These are phyloP conservation scores for Pipistrellus pygmaeus DNA, from an alignment of 2,797 vertebrate species.

Conservation along the genomic window DNA sequence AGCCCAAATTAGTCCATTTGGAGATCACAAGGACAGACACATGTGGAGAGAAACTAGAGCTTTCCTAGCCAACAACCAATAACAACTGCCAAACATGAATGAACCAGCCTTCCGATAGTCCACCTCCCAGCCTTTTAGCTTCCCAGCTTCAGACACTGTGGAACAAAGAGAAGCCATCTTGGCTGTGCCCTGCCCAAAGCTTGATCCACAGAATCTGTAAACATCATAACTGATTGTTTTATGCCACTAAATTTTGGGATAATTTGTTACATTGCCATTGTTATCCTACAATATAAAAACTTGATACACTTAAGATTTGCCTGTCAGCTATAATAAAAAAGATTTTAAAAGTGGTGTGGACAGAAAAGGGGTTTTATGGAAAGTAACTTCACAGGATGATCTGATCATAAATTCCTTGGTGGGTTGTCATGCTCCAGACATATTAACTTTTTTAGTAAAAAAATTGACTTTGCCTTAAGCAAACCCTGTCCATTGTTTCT, in stretches of 20 bases:
- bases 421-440: neutral
- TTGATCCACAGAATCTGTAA: neutral
- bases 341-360: neutral
- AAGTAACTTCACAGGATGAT: neutral
- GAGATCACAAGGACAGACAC: slow-evolving; percentile 3
- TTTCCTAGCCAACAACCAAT: slow-evolving; percentile 4
- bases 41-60: neutral
- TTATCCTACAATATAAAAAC: neutral
- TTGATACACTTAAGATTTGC: neutral
- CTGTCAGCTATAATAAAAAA: slow-evolving; percentile 55
- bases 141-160: neutral
- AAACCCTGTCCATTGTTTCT: neutral
- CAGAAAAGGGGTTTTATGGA: neutral
- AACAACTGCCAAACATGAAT: neutral
- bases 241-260: neutral
- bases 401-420: neutral
- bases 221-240: slow-evolving; percentile 2
- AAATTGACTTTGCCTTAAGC: neutral
- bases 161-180: neutral
- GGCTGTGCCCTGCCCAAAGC: neutral
- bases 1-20: slow-evolving; percentile 34
- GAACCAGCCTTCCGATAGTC: neutral
- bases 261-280: slow-evolving; percentile 28
- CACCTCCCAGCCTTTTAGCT: neutral
- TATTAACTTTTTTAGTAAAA: neutral